Conservation (phyloP, 2,888 invertebrate genomes). For the Tetragonula carbonaria region DNA sequence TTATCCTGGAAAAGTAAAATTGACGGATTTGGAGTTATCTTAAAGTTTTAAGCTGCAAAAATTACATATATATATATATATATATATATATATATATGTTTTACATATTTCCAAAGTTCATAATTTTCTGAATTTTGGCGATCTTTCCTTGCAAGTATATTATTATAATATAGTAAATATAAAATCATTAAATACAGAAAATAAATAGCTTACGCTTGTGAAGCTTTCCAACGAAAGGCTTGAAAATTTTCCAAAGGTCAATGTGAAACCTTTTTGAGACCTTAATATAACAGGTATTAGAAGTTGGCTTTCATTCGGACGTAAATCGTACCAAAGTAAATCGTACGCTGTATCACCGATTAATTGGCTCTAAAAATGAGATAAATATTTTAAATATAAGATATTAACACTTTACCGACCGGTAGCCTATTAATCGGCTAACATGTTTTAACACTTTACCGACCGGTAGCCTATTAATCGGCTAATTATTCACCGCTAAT, state of each 20-base stretch:
- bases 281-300: conserved; percentile 55
- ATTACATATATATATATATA: too few species aligned
- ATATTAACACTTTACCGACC: not conserved
- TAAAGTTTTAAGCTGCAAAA: too few species aligned
- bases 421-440: too few species aligned
- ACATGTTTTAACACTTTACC: too few species aligned
- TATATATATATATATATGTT: too few species aligned
- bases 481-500: too few species aligned
- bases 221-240: conserved; percentile 56
- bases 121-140: too few species aligned
- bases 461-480: too few species aligned
- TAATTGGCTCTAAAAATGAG: conserved; percentile 51
- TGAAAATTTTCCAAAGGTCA: conserved; percentile 60
- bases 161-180: not conserved
- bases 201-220: conserved; percentile 45
- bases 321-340: conserved; percentile 61
- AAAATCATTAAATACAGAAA: not conserved
- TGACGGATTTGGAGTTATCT: too few species aligned
- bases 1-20: too few species aligned
- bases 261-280: conserved; percentile 58
- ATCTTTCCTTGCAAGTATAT: too few species aligned
- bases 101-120: too few species aligned
- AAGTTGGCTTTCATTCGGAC: conserved; percentile 44
- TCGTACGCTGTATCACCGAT: conserved; percentile 58
- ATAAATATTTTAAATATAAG: not conserved